Evolutionary conservation across 2,797 vertebrate genomes (phyloP).

Genomic region (Sebastes umbrosus): DNA sequence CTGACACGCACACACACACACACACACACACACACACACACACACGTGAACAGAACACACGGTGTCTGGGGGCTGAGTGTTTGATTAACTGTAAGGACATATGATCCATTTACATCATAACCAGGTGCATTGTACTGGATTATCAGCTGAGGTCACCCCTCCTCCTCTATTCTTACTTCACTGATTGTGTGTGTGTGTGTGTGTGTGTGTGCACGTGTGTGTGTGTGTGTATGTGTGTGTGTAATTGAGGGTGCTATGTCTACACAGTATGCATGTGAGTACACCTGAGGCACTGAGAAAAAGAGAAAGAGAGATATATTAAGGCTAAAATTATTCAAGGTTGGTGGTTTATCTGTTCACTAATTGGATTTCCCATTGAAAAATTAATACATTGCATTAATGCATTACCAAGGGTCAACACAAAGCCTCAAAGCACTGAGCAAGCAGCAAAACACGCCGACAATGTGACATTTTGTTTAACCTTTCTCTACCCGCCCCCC

Average conservation of each 20-base stretch:
- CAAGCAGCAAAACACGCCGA: background rate
- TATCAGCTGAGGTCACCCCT: slow-evolving; percentile 56
- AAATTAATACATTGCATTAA: background rate
- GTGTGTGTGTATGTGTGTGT: background rate
- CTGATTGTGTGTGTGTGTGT: background rate
- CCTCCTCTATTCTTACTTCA: slow-evolving; percentile 16
- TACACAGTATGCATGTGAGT: background rate
- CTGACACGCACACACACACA: slow-evolving; percentile 1
- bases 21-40: slow-evolving; percentile 20
- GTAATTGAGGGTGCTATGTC: background rate
- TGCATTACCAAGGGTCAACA: background rate
- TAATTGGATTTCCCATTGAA: slow-evolving; percentile 16
- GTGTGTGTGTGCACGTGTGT: background rate
- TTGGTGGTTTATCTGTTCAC: background rate
- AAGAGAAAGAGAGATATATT: background rate
- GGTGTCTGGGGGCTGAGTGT: slow-evolving; percentile 17
- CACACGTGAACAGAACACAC: background rate
- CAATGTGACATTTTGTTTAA: background rate
- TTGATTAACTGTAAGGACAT: slow-evolving; percentile 64
- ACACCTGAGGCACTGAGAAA: background rate
- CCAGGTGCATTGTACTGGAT: slow-evolving; percentile 56
- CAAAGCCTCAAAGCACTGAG: background rate
- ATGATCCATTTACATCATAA: slow-evolving; percentile 67
- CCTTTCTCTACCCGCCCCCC: too few relatives aligned
- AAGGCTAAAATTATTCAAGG: background rate